These are phyloP conservation scores for Dorcus parallelipipedus DNA, from an alignment of 2,888 invertebrate species.

Conservation along the genomic window DNA sequence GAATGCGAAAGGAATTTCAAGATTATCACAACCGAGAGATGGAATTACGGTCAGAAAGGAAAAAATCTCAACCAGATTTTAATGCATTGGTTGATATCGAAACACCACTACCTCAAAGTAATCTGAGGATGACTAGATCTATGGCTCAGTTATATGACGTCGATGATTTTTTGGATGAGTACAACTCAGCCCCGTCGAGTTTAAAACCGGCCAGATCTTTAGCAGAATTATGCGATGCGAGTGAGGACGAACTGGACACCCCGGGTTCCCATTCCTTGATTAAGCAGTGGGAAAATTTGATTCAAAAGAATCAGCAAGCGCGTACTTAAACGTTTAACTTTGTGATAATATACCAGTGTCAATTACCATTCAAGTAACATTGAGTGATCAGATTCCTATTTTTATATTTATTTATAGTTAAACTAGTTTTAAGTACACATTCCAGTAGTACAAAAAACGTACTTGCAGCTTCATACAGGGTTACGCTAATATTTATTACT, in stretches of 20 bases:
- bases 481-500: slow-evolving; percentile 24
- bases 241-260: slow-evolving; percentile 56
- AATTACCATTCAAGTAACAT: slow-evolving; percentile 4
- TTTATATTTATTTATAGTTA: slow-evolving; percentile 10
- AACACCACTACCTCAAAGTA: slow-evolving; percentile 2
- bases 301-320: slow-evolving; percentile 56
- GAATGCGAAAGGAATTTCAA: slow-evolving; percentile 80
- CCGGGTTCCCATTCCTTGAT: slow-evolving; percentile 71
- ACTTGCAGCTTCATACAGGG: slow-evolving; percentile 17
- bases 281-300: slow-evolving; percentile 78
- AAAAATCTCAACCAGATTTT: slow-evolving; percentile 61
- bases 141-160: slow-evolving; percentile 44
- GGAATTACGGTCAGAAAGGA: slow-evolving; percentile 60
- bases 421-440: slow-evolving; percentile 1
- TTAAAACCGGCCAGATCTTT: slow-evolving; percentile 66
- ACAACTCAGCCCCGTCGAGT: slow-evolving; percentile 27
- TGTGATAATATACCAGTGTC: slow-evolving; percentile 21
- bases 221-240: slow-evolving; percentile 66
- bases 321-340: slow-evolving; percentile 19
- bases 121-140: slow-evolving; percentile 28
- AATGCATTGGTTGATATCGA: slow-evolving; percentile 59
- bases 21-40: slow-evolving; percentile 69
- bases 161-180: slow-evolving; percentile 50
- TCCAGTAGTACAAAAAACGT: slow-evolving; percentile 13
- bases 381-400: slow-evolving; percentile 14